Percentiles rank a stretch among this genome's conserved stretches.
These are phyloP conservation scores for Venustoraphidia nigricollis DNA, from an alignment of 2,888 invertebrate species.

Conservation along the genomic window DNA sequence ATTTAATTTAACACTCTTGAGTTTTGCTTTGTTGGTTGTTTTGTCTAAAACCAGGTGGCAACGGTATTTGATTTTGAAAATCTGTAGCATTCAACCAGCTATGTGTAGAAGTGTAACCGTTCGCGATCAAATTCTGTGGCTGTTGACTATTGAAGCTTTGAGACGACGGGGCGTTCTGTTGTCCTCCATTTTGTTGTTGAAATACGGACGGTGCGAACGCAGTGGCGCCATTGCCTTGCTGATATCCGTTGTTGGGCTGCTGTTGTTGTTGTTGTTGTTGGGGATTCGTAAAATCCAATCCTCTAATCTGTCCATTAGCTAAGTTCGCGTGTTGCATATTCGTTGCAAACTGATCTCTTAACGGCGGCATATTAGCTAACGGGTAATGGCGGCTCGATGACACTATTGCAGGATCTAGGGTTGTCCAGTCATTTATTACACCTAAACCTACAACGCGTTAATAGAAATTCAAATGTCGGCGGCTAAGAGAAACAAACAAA, in stretches of 20 bases:
- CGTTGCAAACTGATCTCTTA: constrained; percentile 21
- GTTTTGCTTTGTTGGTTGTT: constrained; percentile 23
- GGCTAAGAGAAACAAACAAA: neutral
- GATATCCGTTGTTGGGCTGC: constrained; percentile 5
- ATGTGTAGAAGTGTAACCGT: constrained; percentile 1
- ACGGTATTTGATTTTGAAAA: constrained; percentile 25
- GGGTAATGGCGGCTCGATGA: constrained; percentile 48
- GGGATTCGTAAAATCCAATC: constrained; percentile 11
- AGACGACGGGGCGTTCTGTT: constrained; percentile 10
- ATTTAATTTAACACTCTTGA: constrained; percentile 23
- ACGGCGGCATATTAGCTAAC: constrained; percentile 23
- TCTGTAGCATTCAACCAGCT: constrained; percentile 13
- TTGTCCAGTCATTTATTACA: constrained; percentile 69
- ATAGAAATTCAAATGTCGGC: neutral
- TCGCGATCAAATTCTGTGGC: neutral
- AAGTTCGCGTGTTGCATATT: constrained; percentile 13
- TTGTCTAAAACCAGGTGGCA: constrained; percentile 27
- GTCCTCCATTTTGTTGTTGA: constrained; percentile 1
- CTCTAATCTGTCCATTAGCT: constrained; percentile 14
- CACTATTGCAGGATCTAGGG: constrained; percentile 86
- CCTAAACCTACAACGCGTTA: constrained; percentile 27
- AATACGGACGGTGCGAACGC: neutral
- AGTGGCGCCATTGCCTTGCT: constrained; percentile 11
- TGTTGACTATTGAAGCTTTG: constrained; percentile 2
- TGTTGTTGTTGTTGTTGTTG: constrained; percentile 13